Conservation (phyloP, 2,888 invertebrate genomes). For the Ypsolopha sequella region DNA sequence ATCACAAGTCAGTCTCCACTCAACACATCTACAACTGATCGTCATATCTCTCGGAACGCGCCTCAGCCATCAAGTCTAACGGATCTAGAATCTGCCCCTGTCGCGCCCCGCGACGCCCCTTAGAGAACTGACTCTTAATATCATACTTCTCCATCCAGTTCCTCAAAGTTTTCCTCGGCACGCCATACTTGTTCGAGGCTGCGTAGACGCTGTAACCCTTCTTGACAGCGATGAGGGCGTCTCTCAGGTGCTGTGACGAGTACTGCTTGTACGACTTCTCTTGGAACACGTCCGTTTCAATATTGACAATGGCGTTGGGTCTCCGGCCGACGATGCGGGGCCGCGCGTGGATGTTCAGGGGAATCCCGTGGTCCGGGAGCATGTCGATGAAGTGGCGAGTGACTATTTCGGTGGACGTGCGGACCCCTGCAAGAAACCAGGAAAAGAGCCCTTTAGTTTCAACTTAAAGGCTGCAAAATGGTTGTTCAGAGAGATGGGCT, state of each 20-base stretch:
- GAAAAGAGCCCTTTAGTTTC: constrained; percentile 26
- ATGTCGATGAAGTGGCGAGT: constrained; percentile 61
- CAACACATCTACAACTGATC: constrained; percentile 16
- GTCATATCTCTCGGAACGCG: constrained; percentile 38
- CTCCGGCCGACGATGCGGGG: constrained; percentile 53
- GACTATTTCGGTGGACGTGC: constrained; percentile 61
- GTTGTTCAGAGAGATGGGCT: background rate
- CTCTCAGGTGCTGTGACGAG: constrained; percentile 59
- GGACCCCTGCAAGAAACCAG: constrained; percentile 64
- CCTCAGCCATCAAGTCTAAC: constrained; percentile 43
- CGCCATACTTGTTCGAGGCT: constrained; percentile 67
- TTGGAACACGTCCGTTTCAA: constrained; percentile 61
- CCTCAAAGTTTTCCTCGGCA: constrained; percentile 65
- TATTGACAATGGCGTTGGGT: constrained; percentile 57
- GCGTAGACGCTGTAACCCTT: constrained; percentile 68
- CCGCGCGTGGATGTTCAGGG: constrained; percentile 53
- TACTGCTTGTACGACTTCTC: constrained; percentile 66
- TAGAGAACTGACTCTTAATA: constrained; percentile 66
- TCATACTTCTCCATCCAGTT: constrained; percentile 73
- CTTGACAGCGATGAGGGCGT: constrained; percentile 62
- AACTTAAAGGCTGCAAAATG: constrained; percentile 6
- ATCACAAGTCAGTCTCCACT: background rate
- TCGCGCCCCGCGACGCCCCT: constrained; percentile 52
- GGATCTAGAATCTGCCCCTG: constrained; percentile 48
- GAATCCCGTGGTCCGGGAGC: constrained; percentile 48